Percentiles rank a stretch among this genome's conserved stretches.
phyloP scores from a whole-genome alignment of 2,888 invertebrate species.

The Aelia acuminata region DNA sequence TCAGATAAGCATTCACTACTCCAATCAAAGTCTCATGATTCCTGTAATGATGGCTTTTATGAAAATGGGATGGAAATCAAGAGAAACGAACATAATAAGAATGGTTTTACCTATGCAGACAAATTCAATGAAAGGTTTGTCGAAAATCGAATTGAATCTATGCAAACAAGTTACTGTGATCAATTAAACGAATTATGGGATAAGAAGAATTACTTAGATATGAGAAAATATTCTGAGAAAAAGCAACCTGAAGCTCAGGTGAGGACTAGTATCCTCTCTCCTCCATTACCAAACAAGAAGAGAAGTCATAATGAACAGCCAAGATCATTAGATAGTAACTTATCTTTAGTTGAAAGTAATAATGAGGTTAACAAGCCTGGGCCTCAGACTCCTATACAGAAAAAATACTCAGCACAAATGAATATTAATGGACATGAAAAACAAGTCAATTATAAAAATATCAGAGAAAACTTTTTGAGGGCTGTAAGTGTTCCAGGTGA shows the following conservation, averaged over 20 bases:
- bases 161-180: conserved; percentile 61
- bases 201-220: conserved; percentile 62
- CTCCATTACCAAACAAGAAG: conserved; percentile 63
- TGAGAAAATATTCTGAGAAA: conserved; percentile 62
- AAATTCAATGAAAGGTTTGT: conserved; percentile 64
- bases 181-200: conserved; percentile 62
- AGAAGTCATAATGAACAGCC: conserved; percentile 64
- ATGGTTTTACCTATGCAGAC: conserved; percentile 63
- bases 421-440: conserved; percentile 58
- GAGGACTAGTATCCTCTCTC: conserved; percentile 60
- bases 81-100: conserved; percentile 61
- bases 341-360: conserved; percentile 64
- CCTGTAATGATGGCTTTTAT: conserved; percentile 60
- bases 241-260: conserved; percentile 61
- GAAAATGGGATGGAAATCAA: conserved; percentile 63
- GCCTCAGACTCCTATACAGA: conserved; percentile 65
- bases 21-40: conserved; percentile 59
- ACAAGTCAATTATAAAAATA: conserved; percentile 59
- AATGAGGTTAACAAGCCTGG: conserved; percentile 66
- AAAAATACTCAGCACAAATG: conserved; percentile 59
- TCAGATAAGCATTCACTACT: conserved; percentile 60
- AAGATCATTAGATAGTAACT: conserved; percentile 65
- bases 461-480: conserved; percentile 62
- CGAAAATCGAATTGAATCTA: conserved; percentile 63
- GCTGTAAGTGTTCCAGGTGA: conserved; percentile 62